Conservation (phyloP, 2,113 vertebrate species). For the Zingel zingel region DNA sequence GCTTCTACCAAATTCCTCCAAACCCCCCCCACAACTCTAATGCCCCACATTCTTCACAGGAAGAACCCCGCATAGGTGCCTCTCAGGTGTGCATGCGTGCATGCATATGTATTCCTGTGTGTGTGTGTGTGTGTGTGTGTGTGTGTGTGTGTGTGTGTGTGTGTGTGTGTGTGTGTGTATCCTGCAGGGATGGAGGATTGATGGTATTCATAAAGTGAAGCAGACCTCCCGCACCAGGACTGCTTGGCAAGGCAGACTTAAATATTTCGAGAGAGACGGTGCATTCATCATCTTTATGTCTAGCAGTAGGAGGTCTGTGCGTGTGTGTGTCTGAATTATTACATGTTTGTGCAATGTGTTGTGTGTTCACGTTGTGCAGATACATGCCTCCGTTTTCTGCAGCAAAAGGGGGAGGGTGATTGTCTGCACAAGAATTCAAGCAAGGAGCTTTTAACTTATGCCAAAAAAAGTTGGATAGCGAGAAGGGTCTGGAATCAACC, state of each 20-base stretch:
- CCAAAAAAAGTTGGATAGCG: constrained; percentile 70
- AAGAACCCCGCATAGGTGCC: constrained; percentile 61
- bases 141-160: constrained; percentile 36
- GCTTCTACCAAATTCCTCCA: constrained; percentile 74
- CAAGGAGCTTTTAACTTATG: constrained; percentile 72
- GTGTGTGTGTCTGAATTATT: constrained; percentile 52
- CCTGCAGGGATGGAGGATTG: constrained; percentile 76
- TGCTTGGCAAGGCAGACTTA: constrained; percentile 76
- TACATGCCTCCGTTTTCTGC: constrained; percentile 54
- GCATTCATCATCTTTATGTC: constrained; percentile 85
- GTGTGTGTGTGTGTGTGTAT: constrained; percentile 51
- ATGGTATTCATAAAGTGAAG: constrained; percentile 84
- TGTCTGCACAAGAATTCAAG: constrained; percentile 75
- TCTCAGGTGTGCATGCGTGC: constrained; percentile 70
- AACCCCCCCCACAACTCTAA: constrained; percentile 48
- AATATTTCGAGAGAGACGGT: constrained; percentile 77
- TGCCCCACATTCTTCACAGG: constrained; percentile 66
- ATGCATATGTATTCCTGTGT: constrained; percentile 8
- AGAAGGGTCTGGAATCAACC: constrained; percentile 71
- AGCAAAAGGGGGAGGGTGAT: constrained; percentile 54
- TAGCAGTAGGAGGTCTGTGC: constrained; percentile 57
- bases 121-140: constrained; percentile 20
- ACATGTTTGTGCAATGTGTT: constrained; percentile 70
- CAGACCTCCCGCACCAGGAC: constrained; percentile 76
- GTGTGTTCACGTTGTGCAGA: constrained; percentile 56